Evolutionary conservation across 2,888 invertebrate species (phyloP).

Genomic region (Serrognathus titanus): DNA sequence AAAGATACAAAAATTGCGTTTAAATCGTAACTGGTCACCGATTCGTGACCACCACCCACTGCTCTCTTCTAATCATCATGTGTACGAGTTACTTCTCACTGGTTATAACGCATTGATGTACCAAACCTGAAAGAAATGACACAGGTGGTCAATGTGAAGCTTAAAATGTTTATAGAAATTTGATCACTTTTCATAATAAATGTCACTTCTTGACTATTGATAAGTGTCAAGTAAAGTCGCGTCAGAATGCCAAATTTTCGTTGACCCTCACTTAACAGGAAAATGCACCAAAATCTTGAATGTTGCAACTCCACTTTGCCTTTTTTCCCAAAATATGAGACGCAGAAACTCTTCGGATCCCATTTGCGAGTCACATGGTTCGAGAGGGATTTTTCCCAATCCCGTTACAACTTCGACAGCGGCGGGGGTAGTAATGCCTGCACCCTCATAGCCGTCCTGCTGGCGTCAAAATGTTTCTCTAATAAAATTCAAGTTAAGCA

Average conservation of each 20-base stretch:
- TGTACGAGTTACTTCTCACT: no score
- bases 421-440: constrained; percentile 59
- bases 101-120: no score
- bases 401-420: constrained; percentile 52
- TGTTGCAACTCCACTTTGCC: constrained; percentile 28
- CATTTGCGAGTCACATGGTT: constrained; percentile 52
- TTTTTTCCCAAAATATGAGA: constrained; percentile 45
- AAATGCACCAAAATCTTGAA: constrained; percentile 16
- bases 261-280: background rate
- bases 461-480: constrained; percentile 50
- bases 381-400: constrained; percentile 57
- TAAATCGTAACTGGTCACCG: no score
- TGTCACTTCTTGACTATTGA: no score
- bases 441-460: constrained; percentile 58
- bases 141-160: no score
- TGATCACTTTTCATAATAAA: no score
- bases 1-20: no score
- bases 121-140: no score
- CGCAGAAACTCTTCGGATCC: constrained; percentile 34
- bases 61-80: no score
- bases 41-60: no score
- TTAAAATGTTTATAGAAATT: no score
- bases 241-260: background rate
- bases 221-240: background rate
- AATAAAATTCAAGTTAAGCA: constrained; percentile 36